Conservation (phyloP, 2,113 vertebrate species). For the Tyto alba region DNA sequence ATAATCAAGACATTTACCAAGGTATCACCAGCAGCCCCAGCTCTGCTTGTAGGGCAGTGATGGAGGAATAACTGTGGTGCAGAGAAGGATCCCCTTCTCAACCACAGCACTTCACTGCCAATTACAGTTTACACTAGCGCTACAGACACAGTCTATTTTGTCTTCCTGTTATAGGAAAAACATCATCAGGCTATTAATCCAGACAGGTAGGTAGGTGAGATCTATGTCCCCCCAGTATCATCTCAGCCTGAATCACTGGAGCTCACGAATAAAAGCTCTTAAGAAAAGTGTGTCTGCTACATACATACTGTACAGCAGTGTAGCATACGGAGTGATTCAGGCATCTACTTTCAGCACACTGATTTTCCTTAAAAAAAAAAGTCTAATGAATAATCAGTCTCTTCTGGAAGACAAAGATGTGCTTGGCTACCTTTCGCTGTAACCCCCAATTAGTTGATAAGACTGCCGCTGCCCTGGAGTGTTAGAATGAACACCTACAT, state of each 20-base stretch:
- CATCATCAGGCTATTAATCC: neutral
- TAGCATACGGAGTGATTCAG: neutral
- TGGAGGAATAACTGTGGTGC: neutral
- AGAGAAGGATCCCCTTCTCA: neutral
- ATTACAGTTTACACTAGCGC: neutral
- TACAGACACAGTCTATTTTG: neutral
- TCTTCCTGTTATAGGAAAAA: neutral
- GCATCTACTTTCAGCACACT: neutral
- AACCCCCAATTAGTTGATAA: neutral
- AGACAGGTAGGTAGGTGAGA: neutral
- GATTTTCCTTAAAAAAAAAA: neutral
- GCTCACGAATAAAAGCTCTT: neutral
- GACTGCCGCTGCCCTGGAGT: neutral
- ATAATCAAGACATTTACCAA: accelerated
- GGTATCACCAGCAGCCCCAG: too few relatives aligned
- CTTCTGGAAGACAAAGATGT: neutral
- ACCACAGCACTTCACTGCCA: neutral
- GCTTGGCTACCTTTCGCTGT: neutral
- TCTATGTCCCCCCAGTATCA: neutral
- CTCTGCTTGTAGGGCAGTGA: neutral
- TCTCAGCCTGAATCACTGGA: neutral
- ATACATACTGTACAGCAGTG: neutral
- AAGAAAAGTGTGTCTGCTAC: neutral
- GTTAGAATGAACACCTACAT: neutral
- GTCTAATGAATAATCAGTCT: neutral